A percentile compares a stretch with the other conserved stretches of the same genome.
Evolutionary conservation across 2,888 invertebrate genomes (phyloP).

Genomic region (Caenorhabditis sinica): DNA sequence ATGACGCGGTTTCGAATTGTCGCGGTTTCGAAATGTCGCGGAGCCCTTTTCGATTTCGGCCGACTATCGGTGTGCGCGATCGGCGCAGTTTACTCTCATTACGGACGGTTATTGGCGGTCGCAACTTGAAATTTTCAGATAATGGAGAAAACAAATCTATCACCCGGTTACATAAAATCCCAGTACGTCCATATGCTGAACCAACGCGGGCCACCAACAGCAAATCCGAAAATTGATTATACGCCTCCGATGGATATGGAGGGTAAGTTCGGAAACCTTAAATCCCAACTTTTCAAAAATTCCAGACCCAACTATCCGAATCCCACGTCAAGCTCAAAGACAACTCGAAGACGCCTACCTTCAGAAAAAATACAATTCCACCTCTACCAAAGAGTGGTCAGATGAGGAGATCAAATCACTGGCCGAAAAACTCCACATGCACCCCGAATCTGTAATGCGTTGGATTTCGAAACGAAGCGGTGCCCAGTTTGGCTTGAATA

Average conservation of each 20-base stretch:
- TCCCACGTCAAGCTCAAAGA: background rate
- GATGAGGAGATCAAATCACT: background rate
- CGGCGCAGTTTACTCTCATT: no score
- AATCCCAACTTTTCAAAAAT: no score
- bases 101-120: background rate
- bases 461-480: conserved; percentile 1
- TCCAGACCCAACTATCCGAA: no score
- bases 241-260: no score
- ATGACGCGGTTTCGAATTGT: no score
- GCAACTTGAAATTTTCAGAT: conserved; percentile 13
- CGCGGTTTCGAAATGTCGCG: no score
- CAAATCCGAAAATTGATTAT: no score
- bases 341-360: conserved; percentile 24
- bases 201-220: no score
- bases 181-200: no score
- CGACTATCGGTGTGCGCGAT: no score
- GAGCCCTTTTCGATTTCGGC: no score
- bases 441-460: background rate
- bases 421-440: background rate
- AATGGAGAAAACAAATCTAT: conserved; percentile 23
- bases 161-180: conserved; percentile 9
- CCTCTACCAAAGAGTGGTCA: conserved; percentile 13
- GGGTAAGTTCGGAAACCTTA: no score
- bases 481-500: background rate
- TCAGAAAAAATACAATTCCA: conserved; percentile 8